A percentile compares a stretch with the other conserved stretches of the same genome.
phyloP scores from a whole-genome alignment of 2,888 invertebrate species.

The Cephalotes varians region DNA sequence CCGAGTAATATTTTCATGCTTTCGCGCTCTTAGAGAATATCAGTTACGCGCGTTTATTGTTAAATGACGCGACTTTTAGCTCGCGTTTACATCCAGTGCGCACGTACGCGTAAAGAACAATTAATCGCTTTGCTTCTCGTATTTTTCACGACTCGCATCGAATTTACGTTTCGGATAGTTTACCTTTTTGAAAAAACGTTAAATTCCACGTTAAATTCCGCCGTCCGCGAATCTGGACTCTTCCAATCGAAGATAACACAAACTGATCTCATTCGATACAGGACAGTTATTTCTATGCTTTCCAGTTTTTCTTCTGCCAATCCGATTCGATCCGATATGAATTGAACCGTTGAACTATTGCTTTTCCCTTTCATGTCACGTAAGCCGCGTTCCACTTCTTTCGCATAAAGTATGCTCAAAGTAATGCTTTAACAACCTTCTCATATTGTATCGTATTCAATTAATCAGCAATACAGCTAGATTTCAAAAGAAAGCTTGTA shows the following conservation, averaged over 20 bases:
- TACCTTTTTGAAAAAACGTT: neutral
- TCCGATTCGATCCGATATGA: conserved; percentile 14
- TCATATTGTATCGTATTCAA: neutral
- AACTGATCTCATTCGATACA: neutral
- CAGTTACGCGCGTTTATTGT: neutral
- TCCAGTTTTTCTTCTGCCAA: conserved; percentile 15
- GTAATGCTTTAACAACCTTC: neutral
- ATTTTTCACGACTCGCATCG: neutral
- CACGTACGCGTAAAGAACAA: neutral
- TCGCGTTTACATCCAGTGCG: neutral
- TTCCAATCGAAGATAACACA: conserved; percentile 21
- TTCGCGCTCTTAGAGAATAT: neutral
- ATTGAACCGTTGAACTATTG: conserved; percentile 13
- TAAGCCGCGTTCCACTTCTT: conserved; percentile 1
- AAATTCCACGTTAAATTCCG: neutral
- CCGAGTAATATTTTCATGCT: neutral
- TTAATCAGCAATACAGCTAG: neutral
- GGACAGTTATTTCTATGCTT: neutral
- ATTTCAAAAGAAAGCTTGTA: neutral
- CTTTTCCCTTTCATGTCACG: neutral
- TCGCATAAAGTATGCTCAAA: conserved; percentile 8
- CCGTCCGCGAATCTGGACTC: neutral
- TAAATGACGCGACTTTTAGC: neutral
- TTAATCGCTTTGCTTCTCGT: neutral
- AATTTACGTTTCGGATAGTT: neutral